Percentiles rank a stretch among this genome's conserved stretches.
Conservation (phyloP, 1,140 invertebrate genomes). For the Camponotus floridanus region DNA sequence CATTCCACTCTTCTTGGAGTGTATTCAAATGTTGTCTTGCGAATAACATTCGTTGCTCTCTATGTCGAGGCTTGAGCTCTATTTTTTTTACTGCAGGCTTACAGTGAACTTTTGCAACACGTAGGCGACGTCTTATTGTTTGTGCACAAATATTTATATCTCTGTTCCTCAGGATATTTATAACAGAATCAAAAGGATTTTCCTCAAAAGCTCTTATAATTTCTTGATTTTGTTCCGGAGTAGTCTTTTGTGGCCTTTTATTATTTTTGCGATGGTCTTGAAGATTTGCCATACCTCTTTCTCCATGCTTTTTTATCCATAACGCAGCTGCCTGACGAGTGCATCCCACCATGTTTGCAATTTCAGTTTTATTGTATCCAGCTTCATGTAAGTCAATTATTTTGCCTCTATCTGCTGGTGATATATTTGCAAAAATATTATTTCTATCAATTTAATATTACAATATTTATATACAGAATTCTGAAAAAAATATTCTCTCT, state of each 20-base stretch:
- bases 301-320: too few species aligned
- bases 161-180: neutral
- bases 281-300: too few species aligned
- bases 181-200: neutral
- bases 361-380: too few species aligned
- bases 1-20: constrained; percentile 25
- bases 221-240: neutral
- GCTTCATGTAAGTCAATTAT: too few species aligned
- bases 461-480: too few species aligned
- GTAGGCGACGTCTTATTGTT: neutral
- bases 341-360: too few species aligned
- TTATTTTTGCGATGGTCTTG: too few species aligned
- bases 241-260: neutral
- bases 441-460: too few species aligned
- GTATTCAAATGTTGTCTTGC: neutral
- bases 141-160: neutral
- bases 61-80: neutral
- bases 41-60: neutral
- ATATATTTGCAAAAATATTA: too few species aligned
- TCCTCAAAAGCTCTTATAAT: neutral
- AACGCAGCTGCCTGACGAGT: too few species aligned
- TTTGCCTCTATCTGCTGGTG: too few species aligned
- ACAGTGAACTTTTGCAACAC: neutral
- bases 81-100: neutral
- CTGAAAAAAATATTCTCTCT: too few species aligned